phyloP scores from a whole-genome alignment of 2,113 vertebrate genomes.

The Lontra canadensis region DNA sequence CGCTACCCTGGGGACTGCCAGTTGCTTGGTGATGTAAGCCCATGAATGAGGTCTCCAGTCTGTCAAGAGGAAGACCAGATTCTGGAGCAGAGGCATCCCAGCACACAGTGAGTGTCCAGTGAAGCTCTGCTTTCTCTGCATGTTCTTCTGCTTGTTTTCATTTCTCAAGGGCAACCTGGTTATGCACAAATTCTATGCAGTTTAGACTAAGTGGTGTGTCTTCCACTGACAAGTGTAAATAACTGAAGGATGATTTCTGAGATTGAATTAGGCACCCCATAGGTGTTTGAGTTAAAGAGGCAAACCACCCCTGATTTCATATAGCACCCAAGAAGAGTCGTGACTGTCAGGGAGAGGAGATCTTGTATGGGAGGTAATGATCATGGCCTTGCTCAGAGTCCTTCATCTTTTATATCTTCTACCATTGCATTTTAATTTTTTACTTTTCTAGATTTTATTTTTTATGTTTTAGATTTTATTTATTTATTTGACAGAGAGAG shows the following conservation, averaged over 20 bases:
- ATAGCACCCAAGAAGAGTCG: not conserved
- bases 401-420: not conserved
- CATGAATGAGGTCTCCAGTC: not conserved
- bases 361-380: accelerated
- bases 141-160: not conserved
- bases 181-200: not conserved
- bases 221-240: not conserved
- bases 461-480: no score
- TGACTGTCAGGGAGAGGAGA: not conserved
- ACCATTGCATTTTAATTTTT: not conserved
- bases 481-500: no score
- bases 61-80: not conserved
- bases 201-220: not conserved
- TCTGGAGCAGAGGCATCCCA: not conserved
- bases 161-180: not conserved
- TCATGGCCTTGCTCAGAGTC: no score
- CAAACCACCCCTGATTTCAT: not conserved
- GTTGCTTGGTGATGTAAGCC: not conserved
- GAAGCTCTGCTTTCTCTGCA: not conserved
- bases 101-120: not conserved
- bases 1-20: not conserved
- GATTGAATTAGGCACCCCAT: not conserved
- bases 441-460: not conserved
- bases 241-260: not conserved
- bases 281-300: not conserved